These are phyloP conservation scores for Musca vetustissima DNA, from an alignment of 1,140 invertebrate species.

Conservation along the genomic window DNA sequence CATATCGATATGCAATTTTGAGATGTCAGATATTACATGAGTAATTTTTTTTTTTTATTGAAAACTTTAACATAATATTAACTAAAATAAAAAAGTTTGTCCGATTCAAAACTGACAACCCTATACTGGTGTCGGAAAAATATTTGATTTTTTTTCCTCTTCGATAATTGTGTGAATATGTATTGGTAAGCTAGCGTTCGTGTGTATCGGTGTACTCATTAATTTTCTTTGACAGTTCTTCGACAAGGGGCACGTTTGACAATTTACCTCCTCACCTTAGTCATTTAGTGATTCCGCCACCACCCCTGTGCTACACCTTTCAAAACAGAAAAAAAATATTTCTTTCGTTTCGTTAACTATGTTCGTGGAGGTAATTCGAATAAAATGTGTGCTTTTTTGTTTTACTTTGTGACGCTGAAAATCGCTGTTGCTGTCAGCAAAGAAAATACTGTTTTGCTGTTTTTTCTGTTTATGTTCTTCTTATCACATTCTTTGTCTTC, in stretches of 20 bases:
- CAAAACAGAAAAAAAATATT: neutral
- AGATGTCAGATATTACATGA: too few relatives aligned
- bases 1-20: too few relatives aligned
- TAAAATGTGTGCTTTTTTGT: constrained; percentile 1
- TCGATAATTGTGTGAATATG: neutral
- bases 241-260: constrained; percentile 36
- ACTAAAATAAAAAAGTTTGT: too few relatives aligned
- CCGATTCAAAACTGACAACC: too few relatives aligned
- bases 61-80: too few relatives aligned
- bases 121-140: too few relatives aligned
- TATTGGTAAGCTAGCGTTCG: neutral
- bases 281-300: neutral
- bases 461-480: too few relatives aligned
- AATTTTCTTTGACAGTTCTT: constrained; percentile 51
- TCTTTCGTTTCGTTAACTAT: neutral
- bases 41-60: too few relatives aligned
- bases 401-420: neutral
- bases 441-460: too few relatives aligned
- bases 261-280: constrained; percentile 13
- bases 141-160: too few relatives aligned
- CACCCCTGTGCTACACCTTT: neutral
- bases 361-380: neutral
- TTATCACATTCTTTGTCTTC: too few relatives aligned
- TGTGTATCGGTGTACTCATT: constrained; percentile 37
- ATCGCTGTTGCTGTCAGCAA: neutral